A percentile compares a stretch with the other conserved stretches of the same genome.
These are phyloP conservation scores for Adelognathus sp. DNA, from an alignment of 2,888 invertebrate genomes.

Conservation along the genomic window DNA sequence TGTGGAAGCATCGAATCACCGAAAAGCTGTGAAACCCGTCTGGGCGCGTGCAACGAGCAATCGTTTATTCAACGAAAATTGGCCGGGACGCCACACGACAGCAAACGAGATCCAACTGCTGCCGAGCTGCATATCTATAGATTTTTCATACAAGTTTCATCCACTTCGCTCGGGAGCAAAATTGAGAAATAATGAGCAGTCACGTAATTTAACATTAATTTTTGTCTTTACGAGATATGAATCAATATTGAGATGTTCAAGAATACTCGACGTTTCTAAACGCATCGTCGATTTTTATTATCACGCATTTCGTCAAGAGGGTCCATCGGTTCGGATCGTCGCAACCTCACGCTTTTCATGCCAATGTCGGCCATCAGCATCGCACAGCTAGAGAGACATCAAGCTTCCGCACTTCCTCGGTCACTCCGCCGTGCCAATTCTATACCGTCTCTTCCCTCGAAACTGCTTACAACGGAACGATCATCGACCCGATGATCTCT, in stretches of 20 bases:
- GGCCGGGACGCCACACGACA: constrained; percentile 12
- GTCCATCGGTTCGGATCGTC: not conserved
- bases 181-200: not conserved
- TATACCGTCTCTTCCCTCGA: constrained; percentile 34
- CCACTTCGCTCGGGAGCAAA: not conserved
- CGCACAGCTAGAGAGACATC: not conserved
- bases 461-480: constrained; percentile 46
- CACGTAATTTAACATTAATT: not conserved
- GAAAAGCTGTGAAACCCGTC: not conserved
- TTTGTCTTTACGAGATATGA: no score
- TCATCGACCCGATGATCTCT: constrained; percentile 39
- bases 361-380: constrained; percentile 29
- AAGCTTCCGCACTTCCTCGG: constrained; percentile 21
- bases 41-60: not conserved
- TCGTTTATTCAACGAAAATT: constrained; percentile 38
- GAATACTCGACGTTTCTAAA: not conserved
- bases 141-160: not conserved
- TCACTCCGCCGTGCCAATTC: constrained; percentile 46
- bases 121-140: not conserved
- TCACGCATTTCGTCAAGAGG: not conserved
- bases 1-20: not conserved
- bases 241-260: not conserved
- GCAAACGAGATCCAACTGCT: constrained; percentile 13
- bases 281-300: not conserved
- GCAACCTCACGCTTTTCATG: constrained; percentile 16